phyloP scores from a whole-genome alignment of 1,140 invertebrate species.

The Hypothenemus hampei region DNA sequence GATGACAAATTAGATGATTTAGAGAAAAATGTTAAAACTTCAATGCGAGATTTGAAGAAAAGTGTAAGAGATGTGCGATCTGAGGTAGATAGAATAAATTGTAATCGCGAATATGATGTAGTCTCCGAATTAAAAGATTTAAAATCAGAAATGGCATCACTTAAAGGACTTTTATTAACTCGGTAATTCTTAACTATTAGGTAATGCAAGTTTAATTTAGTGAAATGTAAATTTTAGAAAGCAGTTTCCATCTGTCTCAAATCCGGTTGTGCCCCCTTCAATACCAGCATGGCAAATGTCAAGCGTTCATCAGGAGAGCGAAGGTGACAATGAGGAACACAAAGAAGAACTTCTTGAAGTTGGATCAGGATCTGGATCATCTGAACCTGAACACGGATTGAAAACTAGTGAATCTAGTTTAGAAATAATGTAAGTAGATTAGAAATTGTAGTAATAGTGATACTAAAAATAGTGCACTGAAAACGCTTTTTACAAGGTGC shows the following conservation, averaged over 20 bases:
- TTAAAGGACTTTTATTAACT: constrained; percentile 70
- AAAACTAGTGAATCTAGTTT: constrained; percentile 66
- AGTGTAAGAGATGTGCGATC: constrained; percentile 54
- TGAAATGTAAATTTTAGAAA: constrained; percentile 50
- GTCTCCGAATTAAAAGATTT: constrained; percentile 62
- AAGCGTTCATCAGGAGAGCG: constrained; percentile 43
- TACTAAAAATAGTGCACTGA: too few species aligned
- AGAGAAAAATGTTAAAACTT: constrained; percentile 58
- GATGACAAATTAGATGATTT: constrained; percentile 61
- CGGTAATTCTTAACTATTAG: too few species aligned
- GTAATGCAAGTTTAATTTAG: constrained; percentile 11
- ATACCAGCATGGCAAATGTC: constrained; percentile 73
- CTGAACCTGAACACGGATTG: constrained; percentile 60
- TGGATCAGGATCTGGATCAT: constrained; percentile 53
- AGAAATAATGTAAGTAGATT: constrained; percentile 57
- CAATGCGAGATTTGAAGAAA: constrained; percentile 56
- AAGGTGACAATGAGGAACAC: constrained; percentile 34
- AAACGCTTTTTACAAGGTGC: too few species aligned
- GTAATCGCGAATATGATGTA: constrained; percentile 47
- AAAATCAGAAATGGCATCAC: constrained; percentile 67
- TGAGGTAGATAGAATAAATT: constrained; percentile 54
- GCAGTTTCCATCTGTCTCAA: constrained; percentile 61
- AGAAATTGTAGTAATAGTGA: too few species aligned
- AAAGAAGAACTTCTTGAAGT: constrained; percentile 43
- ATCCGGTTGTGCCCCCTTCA: constrained; percentile 61